Percentiles rank a stretch among this genome's conserved stretches.
Evolutionary conservation across 1,140 invertebrate genomes (phyloP).

Genomic region (Pseudomyrmex cubaensis): DNA sequence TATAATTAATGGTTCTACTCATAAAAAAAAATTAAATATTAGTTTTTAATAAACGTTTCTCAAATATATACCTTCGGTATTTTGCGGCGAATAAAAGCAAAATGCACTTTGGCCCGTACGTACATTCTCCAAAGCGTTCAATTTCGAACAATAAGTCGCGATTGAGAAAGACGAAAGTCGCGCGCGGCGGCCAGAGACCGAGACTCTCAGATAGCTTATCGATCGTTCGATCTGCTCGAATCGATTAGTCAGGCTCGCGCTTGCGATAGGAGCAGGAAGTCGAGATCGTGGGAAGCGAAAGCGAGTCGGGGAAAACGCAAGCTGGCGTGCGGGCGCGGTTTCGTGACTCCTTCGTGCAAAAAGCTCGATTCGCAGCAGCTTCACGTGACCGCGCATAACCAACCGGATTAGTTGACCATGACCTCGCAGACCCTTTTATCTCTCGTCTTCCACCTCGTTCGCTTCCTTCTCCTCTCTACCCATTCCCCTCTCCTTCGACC

Average conservation of each 20-base stretch:
- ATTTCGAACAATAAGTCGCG: conserved; percentile 3
- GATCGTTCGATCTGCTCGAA: conserved; percentile 42
- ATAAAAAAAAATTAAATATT: no score
- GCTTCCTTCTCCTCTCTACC: not conserved
- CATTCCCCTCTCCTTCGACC: not conserved
- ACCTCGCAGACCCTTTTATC: conserved; percentile 57
- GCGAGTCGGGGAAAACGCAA: conserved; percentile 39
- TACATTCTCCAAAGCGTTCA: not conserved
- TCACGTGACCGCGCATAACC: conserved; percentile 51
- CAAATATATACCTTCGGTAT: no score
- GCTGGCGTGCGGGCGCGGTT: conserved; percentile 45
- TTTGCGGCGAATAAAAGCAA: no score
- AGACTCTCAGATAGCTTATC: conserved; percentile 45
- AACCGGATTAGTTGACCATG: conserved; percentile 52
- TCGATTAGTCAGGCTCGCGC: conserved; percentile 53
- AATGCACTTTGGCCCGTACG: conserved; percentile 2
- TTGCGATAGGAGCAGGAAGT: conserved; percentile 40
- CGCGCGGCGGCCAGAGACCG: not conserved
- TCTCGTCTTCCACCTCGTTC: conserved; percentile 7
- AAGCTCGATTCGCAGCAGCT: conserved; percentile 48
- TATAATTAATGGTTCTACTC: no score
- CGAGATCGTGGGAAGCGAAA: conserved; percentile 59
- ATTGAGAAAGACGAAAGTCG: not conserved
- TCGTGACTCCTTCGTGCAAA: conserved; percentile 42
- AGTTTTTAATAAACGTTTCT: no score